Conservation (phyloP, 2,888 invertebrate genomes). For the Celastrina argiolus region DNA sequence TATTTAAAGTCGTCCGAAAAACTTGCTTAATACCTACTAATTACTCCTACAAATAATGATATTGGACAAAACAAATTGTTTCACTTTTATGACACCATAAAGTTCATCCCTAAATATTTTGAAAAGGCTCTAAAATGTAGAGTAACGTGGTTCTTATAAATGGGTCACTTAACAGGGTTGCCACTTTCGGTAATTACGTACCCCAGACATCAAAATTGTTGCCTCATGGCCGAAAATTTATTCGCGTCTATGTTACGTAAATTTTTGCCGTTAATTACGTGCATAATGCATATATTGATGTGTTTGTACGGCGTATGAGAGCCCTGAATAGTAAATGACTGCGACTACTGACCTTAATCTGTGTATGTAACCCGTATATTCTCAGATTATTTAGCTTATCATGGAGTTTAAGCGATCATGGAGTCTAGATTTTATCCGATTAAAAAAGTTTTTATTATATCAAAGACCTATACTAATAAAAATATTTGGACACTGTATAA, state of each 20-base stretch:
- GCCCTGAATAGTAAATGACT: background rate
- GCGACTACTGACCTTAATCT: background rate
- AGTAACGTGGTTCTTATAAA: constrained; percentile 16
- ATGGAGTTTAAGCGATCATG: too few species aligned
- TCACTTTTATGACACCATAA: background rate
- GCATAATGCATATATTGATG: constrained; percentile 15
- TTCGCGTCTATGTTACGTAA: background rate
- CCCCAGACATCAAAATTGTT: constrained; percentile 9
- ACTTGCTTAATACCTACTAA: background rate
- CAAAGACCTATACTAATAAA: too few species aligned
- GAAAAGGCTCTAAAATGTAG: background rate
- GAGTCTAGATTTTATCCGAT: too few species aligned
- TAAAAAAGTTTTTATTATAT: too few species aligned
- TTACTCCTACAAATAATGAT: background rate
- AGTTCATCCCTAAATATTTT: constrained; percentile 10
- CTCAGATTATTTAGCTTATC: too few species aligned
- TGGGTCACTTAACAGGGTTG: constrained; percentile 14
- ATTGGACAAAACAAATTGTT: background rate
- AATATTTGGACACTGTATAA: too few species aligned
- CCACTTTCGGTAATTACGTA: constrained; percentile 21
- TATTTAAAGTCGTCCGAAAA: too few species aligned
- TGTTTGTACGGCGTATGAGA: background rate
- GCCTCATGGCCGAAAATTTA: constrained; percentile 5
- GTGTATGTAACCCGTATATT: too few species aligned
- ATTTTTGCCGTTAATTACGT: constrained; percentile 2